Evolutionary conservation across 2,113 vertebrate species (phyloP).

Genomic region (Daphoenositta chrysoptera): DNA sequence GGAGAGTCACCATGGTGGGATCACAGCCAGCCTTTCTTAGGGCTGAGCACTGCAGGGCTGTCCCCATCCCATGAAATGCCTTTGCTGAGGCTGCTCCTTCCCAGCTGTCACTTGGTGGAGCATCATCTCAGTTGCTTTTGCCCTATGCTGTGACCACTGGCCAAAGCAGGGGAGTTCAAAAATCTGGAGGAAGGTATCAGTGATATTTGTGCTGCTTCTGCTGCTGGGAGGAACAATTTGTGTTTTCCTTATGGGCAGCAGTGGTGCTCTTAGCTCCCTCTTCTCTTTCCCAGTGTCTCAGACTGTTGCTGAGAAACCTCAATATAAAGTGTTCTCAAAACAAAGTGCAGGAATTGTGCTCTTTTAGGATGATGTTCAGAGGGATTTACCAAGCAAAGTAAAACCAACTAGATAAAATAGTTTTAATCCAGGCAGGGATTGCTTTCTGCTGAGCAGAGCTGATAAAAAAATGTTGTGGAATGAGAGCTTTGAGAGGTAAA

Average conservation of each 20-base stretch:
- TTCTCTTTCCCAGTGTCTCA: no score
- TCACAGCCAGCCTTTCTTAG: background rate
- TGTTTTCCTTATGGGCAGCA: background rate
- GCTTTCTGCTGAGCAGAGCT: background rate
- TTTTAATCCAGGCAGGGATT: background rate
- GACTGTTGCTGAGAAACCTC: background rate
- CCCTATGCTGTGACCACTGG: background rate
- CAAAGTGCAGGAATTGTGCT: background rate
- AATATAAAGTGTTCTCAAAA: background rate
- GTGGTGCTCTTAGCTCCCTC: no score
- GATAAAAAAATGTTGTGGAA: background rate
- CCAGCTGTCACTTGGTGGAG: background rate
- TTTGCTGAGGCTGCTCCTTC: background rate
- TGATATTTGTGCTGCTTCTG: background rate
- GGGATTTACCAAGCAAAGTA: background rate
- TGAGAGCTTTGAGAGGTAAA: background rate
- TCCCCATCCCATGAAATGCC: background rate
- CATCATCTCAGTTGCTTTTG: background rate
- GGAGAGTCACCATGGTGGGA: background rate
- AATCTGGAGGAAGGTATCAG: background rate
- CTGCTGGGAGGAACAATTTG: background rate
- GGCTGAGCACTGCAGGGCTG: background rate
- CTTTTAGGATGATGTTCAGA: background rate
- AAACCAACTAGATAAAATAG: background rate
- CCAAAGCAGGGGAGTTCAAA: rapidly evolving